Evolutionary conservation across 2,113 vertebrate genomes (phyloP).

Genomic region (Campylomormyrus tamandua): DNA sequence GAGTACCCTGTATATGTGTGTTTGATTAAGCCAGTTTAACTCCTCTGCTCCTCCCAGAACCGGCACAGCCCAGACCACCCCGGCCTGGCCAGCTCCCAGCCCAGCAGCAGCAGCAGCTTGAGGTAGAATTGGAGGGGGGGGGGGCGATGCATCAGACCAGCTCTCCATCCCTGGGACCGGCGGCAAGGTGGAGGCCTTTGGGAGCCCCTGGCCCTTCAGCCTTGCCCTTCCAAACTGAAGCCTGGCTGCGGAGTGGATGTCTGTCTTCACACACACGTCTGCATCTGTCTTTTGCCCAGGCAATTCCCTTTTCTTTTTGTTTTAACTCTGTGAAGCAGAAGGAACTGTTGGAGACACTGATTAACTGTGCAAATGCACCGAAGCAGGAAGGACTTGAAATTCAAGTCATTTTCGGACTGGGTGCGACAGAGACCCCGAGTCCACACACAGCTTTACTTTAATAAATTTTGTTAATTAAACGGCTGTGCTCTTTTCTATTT

Average conservation of each 20-base stretch:
- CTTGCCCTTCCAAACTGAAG: not conserved
- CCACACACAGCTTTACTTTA: not conserved
- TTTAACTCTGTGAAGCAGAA: not conserved
- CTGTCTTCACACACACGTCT: not conserved
- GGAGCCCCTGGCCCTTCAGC: not conserved
- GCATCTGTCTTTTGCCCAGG: not conserved
- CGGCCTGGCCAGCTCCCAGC: conserved; percentile 80
- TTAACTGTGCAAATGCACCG: not conserved
- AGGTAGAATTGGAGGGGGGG: conserved; percentile 57
- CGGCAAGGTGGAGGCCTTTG: not conserved
- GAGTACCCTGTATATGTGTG: not conserved
- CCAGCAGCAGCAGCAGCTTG: conserved; percentile 87
- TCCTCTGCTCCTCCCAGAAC: conserved; percentile 59
- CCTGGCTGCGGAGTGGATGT: not conserved
- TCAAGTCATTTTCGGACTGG: not conserved
- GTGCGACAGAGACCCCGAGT: not conserved
- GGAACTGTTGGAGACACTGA: not conserved
- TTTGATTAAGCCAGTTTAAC: not conserved
- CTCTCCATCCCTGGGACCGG: not conserved
- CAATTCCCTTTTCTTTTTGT: not conserved
- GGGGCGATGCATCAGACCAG: not conserved
- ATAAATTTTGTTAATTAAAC: not conserved
- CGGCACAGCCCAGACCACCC: conserved; percentile 95
- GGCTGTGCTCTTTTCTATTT: not conserved
- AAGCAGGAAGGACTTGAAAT: not conserved